Conservation (phyloP, 1,140 invertebrate genomes). For the Drosophila pruinosa region DNA sequence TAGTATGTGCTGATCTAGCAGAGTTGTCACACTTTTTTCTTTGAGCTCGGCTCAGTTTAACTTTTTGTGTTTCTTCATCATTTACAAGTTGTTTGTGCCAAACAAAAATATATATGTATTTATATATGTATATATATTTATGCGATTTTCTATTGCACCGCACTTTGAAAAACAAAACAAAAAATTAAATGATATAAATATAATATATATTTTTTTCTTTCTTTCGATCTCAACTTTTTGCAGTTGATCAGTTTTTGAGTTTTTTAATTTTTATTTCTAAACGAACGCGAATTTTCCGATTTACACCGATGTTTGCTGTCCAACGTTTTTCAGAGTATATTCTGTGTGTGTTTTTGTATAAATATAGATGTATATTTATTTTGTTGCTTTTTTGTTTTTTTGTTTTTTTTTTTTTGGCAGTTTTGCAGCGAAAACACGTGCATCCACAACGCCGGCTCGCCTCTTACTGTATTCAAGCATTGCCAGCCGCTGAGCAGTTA, state of each 20-base stretch:
- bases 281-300: not conserved
- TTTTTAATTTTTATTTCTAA: not conserved
- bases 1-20: not conserved
- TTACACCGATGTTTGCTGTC: not conserved
- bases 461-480: conserved; percentile 82
- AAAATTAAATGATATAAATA: conserved; percentile 24
- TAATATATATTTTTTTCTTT: conserved; percentile 3
- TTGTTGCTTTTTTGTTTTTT: conserved; percentile 1
- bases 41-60: conserved; percentile 53
- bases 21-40: conserved; percentile 36
- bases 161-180: conserved; percentile 59
- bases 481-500: conserved; percentile 76
- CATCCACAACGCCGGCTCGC: conserved; percentile 82
- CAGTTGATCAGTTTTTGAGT: not conserved
- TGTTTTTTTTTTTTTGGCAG: conserved; percentile 22
- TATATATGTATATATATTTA: not conserved
- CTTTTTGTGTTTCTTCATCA: conserved; percentile 41
- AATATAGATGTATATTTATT: conserved; percentile 10
- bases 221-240: not conserved
- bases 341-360: not conserved
- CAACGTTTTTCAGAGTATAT: not conserved
- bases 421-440: conserved; percentile 72
- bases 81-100: conserved; percentile 20
- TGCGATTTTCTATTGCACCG: not conserved
- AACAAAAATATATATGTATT: not conserved